These are phyloP conservation scores for Choreutis nemorana DNA, from an alignment of 2,888 invertebrate genomes.

Conservation along the genomic window DNA sequence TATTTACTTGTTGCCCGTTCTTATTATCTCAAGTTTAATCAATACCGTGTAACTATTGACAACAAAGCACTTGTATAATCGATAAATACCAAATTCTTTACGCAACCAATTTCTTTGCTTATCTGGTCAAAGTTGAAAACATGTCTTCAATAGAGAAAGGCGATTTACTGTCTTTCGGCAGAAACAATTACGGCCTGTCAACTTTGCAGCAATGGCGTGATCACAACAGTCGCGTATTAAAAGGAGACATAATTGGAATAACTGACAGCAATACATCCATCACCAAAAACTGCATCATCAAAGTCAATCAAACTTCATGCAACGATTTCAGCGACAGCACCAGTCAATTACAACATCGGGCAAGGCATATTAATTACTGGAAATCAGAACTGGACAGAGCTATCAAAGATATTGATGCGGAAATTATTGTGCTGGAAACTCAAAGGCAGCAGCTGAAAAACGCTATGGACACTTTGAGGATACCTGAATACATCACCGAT, in stretches of 20 bases:
- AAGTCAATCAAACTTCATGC: conserved; percentile 51
- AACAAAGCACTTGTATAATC: too few relatives aligned
- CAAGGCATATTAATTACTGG: conserved; percentile 55
- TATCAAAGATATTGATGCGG: conserved; percentile 46
- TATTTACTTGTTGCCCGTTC: background rate
- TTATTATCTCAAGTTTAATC: background rate
- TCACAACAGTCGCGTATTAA: conserved; percentile 39
- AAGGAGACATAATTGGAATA: conserved; percentile 47
- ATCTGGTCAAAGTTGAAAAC: conserved; percentile 5
- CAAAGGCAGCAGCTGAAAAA: conserved; percentile 53
- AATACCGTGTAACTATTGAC: background rate
- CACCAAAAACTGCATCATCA: conserved; percentile 51
- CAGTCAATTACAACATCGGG: conserved; percentile 41
- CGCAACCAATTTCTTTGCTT: background rate
- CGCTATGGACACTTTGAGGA: conserved; percentile 40
- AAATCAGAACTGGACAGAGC: conserved; percentile 49
- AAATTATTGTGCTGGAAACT: conserved; percentile 38
- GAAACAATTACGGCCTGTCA: conserved; percentile 32
- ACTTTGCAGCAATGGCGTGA: conserved; percentile 43
- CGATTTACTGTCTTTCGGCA: conserved; percentile 41
- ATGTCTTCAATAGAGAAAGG: conserved; percentile 38
- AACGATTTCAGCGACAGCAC: conserved; percentile 46
- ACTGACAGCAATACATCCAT: conserved; percentile 47
- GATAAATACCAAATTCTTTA: too few relatives aligned
- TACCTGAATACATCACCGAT: conserved; percentile 56